Evolutionary conservation across 2,888 invertebrate genomes (phyloP), one percentile per base, ranked within the genome.

Genomic region (Tromatobia lineatoria): DNA sequence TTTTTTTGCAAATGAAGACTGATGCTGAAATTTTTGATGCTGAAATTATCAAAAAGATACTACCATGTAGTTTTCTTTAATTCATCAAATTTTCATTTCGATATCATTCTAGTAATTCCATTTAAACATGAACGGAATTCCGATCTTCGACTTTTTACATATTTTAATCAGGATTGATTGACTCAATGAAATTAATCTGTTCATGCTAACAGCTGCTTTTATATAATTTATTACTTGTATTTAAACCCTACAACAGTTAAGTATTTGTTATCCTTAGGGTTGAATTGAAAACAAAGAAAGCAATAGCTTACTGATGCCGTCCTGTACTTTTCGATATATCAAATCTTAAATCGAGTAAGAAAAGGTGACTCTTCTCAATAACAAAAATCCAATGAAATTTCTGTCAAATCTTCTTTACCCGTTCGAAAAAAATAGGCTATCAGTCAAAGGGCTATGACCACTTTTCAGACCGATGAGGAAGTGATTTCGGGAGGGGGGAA

Each of bases 351-450:
- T 18, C 18, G 20, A 18, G 3, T n/a, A 47, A 47, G 15, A 23
- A 11, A 54, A 52, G 18, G 18, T 52, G 50, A 23, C 20, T 23
- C 15, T 54, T 13, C 10, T 13, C 54, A 0, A 13, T 38, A 10
- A 38, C 3, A 50, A 54, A 54, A 38, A 70, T 70, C 11, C 23
- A 38, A 70, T 20, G 18, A 54, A 70, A 38, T 38, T 18, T 11
- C 0, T 11, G 6, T 42, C 1, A 20, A 20, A 38, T 18, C 3
- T 20, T 38, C 11, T 42, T 29, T 25, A 13, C 0, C n/a, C 8
- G 18, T 18, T n/a, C 13, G 18, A 15, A 47, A n/a, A 6, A 73
- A 59, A 59, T 18, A n/a, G 42, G 7, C 20, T 11, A 11, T 59
- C 13, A 45, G 42, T 71, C 23, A 29, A 47, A 45, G 6, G 47